These are phyloP conservation scores for Platyscapa corneri DNA, from an alignment of 1,140 invertebrate species.

Conservation along the genomic window DNA sequence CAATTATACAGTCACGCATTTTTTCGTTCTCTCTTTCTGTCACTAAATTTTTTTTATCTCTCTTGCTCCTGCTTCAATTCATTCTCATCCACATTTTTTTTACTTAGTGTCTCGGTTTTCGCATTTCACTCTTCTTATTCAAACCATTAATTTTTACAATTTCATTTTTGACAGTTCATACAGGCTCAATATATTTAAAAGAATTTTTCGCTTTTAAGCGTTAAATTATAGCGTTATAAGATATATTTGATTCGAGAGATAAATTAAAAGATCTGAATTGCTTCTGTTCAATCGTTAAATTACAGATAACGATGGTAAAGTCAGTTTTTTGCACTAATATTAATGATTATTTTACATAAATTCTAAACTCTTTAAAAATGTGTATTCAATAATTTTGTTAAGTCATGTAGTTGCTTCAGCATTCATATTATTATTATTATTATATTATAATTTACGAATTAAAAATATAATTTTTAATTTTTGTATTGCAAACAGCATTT, in stretches of 20 bases:
- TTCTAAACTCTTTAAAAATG: not conserved
- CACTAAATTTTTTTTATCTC: not conserved
- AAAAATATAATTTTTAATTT: too few species aligned
- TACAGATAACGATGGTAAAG: not conserved
- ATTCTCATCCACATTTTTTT: not conserved
- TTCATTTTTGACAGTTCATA: not conserved
- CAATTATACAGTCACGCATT: not conserved
- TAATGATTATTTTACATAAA: not conserved
- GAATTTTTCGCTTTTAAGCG: not conserved
- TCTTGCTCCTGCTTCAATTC: not conserved
- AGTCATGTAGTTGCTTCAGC: not conserved
- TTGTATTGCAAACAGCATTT: not conserved
- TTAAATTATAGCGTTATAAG: not conserved
- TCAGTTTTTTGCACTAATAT: not conserved
- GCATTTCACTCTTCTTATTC: not conserved
- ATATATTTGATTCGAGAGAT: not conserved
- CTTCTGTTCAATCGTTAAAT: not conserved
- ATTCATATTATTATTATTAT: too few species aligned
- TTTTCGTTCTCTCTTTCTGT: not conserved
- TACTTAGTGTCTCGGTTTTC: not conserved
- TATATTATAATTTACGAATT: too few species aligned
- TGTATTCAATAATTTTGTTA: not conserved
- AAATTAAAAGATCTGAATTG: not conserved
- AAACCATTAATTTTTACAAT: not conserved
- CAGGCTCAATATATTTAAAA: not conserved